A percentile compares a stretch with the other conserved stretches of the same genome.
These are phyloP conservation scores for Gymnoscopelus microlampas DNA, from an alignment of 2,797 vertebrate species.

Conservation along the genomic window DNA sequence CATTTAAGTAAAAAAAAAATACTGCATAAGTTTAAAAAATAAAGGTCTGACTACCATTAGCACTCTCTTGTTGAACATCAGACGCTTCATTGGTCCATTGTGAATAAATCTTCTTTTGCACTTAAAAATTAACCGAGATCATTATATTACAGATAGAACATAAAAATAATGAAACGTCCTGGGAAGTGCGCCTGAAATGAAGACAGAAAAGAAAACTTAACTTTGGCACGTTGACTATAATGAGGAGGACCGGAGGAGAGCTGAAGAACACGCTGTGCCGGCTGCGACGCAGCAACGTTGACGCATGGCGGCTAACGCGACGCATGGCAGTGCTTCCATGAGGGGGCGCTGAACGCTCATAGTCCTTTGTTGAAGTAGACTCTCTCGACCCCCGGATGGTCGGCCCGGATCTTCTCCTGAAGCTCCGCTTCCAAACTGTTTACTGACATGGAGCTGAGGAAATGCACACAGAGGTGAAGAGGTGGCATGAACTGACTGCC, in stretches of 20 bases:
- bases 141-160: constrained; percentile 54
- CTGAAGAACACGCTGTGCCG: constrained; percentile 40
- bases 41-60: constrained; percentile 40
- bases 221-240: constrained; percentile 80
- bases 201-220: constrained; percentile 71
- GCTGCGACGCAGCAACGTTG: constrained; percentile 39
- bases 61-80: constrained; percentile 43
- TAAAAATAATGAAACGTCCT: constrained; percentile 57
- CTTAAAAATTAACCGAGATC: constrained; percentile 55
- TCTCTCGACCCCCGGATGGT: constrained; percentile 83
- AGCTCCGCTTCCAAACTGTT: constrained; percentile 91
- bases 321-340: constrained; percentile 65
- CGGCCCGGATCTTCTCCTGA: constrained; percentile 89
- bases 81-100: constrained; percentile 41
- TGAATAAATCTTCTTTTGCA: constrained; percentile 42
- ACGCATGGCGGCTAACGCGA: not conserved
- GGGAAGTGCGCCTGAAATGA: constrained; percentile 43
- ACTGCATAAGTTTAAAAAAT: constrained; percentile 33
- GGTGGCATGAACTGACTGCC: too few species aligned
- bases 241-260: constrained; percentile 66
- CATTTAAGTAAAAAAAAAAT: constrained; percentile 19
- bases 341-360: constrained; percentile 72
- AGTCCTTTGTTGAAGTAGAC: constrained; percentile 99
- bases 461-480: not conserved
- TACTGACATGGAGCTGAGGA: constrained; percentile 91